Base-by-base conservation (phyloP, 2,888 invertebrate species). In the Drosophila cyrtoloma region DNA sequence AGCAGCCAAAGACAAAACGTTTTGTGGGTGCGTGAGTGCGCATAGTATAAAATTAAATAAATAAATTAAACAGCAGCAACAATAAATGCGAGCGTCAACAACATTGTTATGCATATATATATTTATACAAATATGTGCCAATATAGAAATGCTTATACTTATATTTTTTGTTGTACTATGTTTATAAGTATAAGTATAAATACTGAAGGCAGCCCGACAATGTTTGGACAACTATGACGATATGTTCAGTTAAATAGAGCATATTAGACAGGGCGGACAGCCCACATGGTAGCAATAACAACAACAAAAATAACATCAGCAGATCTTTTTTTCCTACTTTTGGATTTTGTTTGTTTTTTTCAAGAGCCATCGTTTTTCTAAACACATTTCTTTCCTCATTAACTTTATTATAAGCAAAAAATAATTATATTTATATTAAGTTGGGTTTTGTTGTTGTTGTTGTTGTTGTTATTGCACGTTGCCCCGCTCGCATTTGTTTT, bases 11-110 rank as follows among this genome's bases (percentile, higher is more conserved):
- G 84, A 78, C 68, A 69, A 79, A 81, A 77, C 72, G 69, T 70
- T 72, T 81, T 79, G 80, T 75, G 71, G 71, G 89, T 90, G 90
- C 84, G 84, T 86, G 86, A 86, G 88, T 90, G 90, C 78, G 81
- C 84, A 86, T 86, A 86, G 89, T 90, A 86, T 90, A 83, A 86
- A 88, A 83, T 90, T 79, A 86, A 90, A 86, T 79, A 82, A 85
- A 81, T 80, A 77, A 84, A 71, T 71, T 75, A 76, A 79, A 81
- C 75, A 82, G 70, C 70, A 66, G 56, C 71, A 69, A 65, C 35
- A 72, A 65, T 53, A 62, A 60, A 70, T 66, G 77, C 76, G 76
- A 81, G 75, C 71, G 73, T 71, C 78, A 77, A 77, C 67, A 84
- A 77, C 65, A 67, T 69, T 68, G 62, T 60, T 79, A 53, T 76